phyloP scores from a whole-genome alignment of 30 jellyfish, hydroid and myxozoan species.

The Hydractinia echinata region DNA sequence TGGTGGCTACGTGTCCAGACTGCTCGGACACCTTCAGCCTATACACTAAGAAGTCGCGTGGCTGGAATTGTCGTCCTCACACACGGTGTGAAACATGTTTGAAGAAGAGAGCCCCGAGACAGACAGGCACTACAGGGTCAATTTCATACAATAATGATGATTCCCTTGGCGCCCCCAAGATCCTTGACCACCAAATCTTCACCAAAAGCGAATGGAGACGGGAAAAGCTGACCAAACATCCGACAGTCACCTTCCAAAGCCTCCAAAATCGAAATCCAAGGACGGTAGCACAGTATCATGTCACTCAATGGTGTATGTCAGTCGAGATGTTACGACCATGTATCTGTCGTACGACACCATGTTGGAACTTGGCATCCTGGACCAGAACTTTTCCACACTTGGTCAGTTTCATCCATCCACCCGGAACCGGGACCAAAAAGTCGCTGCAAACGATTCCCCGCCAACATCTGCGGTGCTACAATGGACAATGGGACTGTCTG shows the following conservation, averaged over 20 bases:
- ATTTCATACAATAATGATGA: no score
- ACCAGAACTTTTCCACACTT: neutral
- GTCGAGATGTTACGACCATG: no score
- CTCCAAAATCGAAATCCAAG: neutral
- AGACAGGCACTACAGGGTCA: no score
- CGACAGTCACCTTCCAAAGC: conserved; percentile 18
- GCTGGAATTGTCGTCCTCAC: no score
- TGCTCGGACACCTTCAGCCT: conserved; percentile 7
- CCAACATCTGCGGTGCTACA: conserved; percentile 3
- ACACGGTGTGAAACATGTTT: no score
- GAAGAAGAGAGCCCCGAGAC: no score
- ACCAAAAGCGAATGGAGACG: neutral
- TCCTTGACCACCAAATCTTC: neutral
- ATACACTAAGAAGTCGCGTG: no score
- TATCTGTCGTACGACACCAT: neutral
- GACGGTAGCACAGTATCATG: no score
- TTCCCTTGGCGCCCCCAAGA: no score
- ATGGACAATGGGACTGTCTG: neutral
- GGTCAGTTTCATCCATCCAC: neutral
- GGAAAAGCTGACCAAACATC: neutral
- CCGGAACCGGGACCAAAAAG: neutral
- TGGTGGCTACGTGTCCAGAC: neutral
- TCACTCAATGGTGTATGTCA: neutral
- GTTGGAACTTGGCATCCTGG: neutral
- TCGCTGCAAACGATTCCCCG: neutral